Base-by-base conservation (phyloP, 2,888 invertebrate genomes). In the Yponomeuta malinellus region DNA sequence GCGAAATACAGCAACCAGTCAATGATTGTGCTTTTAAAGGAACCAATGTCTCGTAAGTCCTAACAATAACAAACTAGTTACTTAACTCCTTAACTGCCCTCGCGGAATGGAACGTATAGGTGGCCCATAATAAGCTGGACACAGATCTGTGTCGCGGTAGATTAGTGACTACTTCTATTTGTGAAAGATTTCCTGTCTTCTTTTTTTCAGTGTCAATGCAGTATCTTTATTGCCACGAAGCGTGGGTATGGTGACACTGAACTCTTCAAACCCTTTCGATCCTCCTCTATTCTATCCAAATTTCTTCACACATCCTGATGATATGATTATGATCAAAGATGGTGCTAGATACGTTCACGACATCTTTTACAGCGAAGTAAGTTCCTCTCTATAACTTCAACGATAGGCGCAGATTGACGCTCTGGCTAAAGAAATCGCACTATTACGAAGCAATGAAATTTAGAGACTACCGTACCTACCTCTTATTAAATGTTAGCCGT, bases 1-100 rank as follows among this genome's bases (percentile, higher is more conserved):
- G 95, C 0, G 76, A 77, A 0, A 72, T 89, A 0, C 83, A 84
- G 15, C 93, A 93, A 48, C 73, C 74, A 0, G 82, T 79, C 9
- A 81, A 85, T 71, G 83, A 74, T 15, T 78, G 80, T 69, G 69
- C 76, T 0, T 68, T 72, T 1, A 72, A 74, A 6, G 81, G 80
- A 2, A 77, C 78, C 70, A 87, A 86, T 70, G 76, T 86, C 2
- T 76, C 85, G 86, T 86, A 72, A 81, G 85, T 81, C 2, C 12
- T 52, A 23, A 59, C 3, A 5, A 0, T 5, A 15, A 23, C 23
- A 23, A 23, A 23, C 23, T 23, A 23, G 23, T 23, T 23, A 23
- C 23, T 23, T 23, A 23, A 23, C 23, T 23, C 23, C 23, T 23
- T 23, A 23, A 23, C 23, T 23, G 23, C 23, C 23, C 23, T 23